phyloP scores from a whole-genome alignment of 1,140 invertebrate genomes.

The Drosophila hydei region DNA sequence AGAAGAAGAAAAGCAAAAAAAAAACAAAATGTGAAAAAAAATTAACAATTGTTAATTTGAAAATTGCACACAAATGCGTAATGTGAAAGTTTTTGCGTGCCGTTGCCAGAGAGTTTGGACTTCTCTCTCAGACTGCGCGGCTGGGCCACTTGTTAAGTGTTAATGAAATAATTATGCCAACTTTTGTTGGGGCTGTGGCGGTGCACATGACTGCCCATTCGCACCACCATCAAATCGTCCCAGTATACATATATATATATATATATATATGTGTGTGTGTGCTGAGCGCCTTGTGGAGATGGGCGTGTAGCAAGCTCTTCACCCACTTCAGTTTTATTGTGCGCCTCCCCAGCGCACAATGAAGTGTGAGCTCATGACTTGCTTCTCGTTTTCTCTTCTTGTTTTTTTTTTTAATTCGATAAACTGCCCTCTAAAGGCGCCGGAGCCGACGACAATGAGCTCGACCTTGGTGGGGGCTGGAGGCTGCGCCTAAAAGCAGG shows the following conservation, averaged over 20 bases:
- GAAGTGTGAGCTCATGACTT: slow-evolving; percentile 59
- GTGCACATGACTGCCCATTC: slow-evolving; percentile 39
- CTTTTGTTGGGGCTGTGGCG: slow-evolving; percentile 50
- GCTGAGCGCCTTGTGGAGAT: slow-evolving; percentile 1
- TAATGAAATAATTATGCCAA: slow-evolving; percentile 83
- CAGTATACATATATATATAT: background rate
- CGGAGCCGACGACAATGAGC: slow-evolving; percentile 25
- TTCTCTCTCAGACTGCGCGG: background rate
- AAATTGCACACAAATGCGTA: slow-evolving; percentile 82
- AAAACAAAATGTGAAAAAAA: slow-evolving; percentile 60
- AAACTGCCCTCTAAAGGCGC: slow-evolving; percentile 75
- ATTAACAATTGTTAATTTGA: slow-evolving; percentile 83
- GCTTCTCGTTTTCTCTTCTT: slow-evolving; percentile 3
- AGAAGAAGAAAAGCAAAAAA: slow-evolving; percentile 46
- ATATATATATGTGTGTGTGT: background rate
- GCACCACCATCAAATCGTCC: slow-evolving; percentile 25
- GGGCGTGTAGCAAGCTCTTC: slow-evolving; percentile 24
- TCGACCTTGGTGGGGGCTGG: slow-evolving; percentile 56
- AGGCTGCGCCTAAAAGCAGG: slow-evolving; percentile 71
- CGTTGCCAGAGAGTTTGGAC: slow-evolving; percentile 23
- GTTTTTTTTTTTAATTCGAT: slow-evolving; percentile 74
- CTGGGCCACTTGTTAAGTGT: slow-evolving; percentile 80
- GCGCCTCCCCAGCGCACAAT: slow-evolving; percentile 51
- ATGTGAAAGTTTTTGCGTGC: slow-evolving; percentile 73
- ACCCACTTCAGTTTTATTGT: slow-evolving; percentile 77